Evolutionary conservation across 1,140 invertebrate genomes (phyloP).

Genomic region (Amyelois transitella): DNA sequence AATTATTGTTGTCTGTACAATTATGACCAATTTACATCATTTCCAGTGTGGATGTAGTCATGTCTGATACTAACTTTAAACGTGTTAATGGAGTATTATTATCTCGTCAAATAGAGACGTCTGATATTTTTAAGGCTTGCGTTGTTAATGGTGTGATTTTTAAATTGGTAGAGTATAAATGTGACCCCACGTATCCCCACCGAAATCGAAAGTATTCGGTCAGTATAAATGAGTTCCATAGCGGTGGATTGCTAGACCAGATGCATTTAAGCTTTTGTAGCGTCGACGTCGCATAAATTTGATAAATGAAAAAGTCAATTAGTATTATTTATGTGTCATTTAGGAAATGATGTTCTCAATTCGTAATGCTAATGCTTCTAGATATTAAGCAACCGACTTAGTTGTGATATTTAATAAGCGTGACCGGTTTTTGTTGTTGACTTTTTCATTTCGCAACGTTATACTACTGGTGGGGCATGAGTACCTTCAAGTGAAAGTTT

Average conservation of each 20-base stretch:
- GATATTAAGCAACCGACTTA: neutral
- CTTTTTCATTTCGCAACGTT: neutral
- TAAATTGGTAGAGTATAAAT: neutral
- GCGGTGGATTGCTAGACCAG: neutral
- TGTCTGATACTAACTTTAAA: neutral
- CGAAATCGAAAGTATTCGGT: neutral
- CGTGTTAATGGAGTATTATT: neutral
- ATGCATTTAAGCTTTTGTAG: neutral
- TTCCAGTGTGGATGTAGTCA: neutral
- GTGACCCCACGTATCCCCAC: neutral
- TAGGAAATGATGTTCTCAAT: neutral
- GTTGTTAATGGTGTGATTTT: neutral
- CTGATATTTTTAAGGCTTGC: neutral
- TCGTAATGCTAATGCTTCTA: neutral
- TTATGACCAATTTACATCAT: neutral
- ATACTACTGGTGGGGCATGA: neutral
- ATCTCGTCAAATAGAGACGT: neutral
- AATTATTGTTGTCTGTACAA: neutral
- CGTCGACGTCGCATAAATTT: neutral
- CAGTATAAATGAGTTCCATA: neutral
- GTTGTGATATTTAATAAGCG: neutral
- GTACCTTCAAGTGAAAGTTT: conserved; percentile 6
- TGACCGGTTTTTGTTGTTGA: neutral
- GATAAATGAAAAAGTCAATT: neutral
- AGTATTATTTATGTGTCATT: neutral